Evolutionary conservation across 2,888 invertebrate genomes (phyloP), one percentile per base, ranked within the genome.

Genomic region (Sminthurinus aureus): DNA sequence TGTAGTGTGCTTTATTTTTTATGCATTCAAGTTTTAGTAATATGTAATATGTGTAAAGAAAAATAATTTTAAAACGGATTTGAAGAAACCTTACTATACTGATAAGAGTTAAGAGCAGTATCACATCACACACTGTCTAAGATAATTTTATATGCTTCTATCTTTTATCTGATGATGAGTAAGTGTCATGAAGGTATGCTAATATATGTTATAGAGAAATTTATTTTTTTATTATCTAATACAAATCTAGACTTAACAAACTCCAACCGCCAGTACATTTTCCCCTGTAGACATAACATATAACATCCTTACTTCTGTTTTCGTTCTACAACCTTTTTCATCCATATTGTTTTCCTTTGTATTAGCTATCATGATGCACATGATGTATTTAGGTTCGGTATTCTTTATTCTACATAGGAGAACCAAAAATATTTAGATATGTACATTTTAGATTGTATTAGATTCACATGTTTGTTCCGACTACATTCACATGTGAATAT

Each of bases 161-260:
- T 3, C 69, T 69, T 22, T 20, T 20, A 69, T 3, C 69, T 22
- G 22, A 69, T 69, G 69, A 69, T 3, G n/a, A 69, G 69, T 79
- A 50, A 24, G 79, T 79, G 79, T 79, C 69, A 69, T 79, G 79
- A 66, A 69, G 79, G 79, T 79, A 79, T 79, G 79, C 79, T 79
- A 79, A 79, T 79, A 79, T 79, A 24, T 77, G 77, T 77, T 77
- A 64, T 77, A 58, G 50, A 77, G 50, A 58, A 69, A 69, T 69
- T 69, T n/a, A 69, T n/a, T 69, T 58, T 58, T 58, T 58, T 58
- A 15, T 58, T 58, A 69, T 69, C 69, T 69, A 38, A 38, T 38
- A 69, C 69, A 69, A 69, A 69, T 69, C 20, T 22, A 69, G 9
- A 22, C 11, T 3, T 3, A 1, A 22, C 0, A 22, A 0, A 69